A percentile compares a stretch with the other conserved stretches of the same genome.
These are phyloP conservation scores for Pangasianodon gigas DNA, from an alignment of 2,113 vertebrate species.

Conservation along the genomic window DNA sequence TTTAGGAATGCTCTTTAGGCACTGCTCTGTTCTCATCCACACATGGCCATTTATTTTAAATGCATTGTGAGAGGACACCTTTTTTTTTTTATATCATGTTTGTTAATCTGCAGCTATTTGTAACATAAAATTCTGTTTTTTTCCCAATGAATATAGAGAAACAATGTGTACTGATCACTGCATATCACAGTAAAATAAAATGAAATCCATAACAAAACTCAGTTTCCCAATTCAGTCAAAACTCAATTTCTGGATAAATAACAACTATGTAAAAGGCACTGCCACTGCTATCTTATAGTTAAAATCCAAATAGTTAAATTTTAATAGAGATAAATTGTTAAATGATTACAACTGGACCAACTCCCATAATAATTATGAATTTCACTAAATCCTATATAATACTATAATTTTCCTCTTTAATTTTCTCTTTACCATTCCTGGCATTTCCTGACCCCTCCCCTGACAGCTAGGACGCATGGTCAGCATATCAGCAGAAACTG, in stretches of 20 bases:
- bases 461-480: background rate
- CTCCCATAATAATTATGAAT: background rate
- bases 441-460: constrained; percentile 1
- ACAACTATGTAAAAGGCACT: background rate
- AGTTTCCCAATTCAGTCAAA: background rate
- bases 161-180: background rate
- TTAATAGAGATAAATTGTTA: background rate
- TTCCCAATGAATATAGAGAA: background rate
- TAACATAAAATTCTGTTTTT: background rate
- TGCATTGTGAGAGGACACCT: background rate
- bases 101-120: background rate
- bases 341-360: background rate
- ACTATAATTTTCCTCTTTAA: background rate
- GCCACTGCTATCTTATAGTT: background rate
- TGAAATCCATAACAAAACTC: background rate
- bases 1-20: constrained; percentile 27
- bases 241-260: background rate
- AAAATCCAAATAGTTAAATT: background rate
- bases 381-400: background rate
- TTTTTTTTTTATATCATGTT: background rate
- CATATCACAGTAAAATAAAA: background rate
- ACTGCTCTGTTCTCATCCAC: background rate
- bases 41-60: background rate
- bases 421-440: background rate
- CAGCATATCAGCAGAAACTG: constrained; percentile 30